Percentiles rank a stretch among this genome's conserved stretches.
phyloP scores from a whole-genome alignment of 2,888 invertebrate genomes.

The Plebejus argus region DNA sequence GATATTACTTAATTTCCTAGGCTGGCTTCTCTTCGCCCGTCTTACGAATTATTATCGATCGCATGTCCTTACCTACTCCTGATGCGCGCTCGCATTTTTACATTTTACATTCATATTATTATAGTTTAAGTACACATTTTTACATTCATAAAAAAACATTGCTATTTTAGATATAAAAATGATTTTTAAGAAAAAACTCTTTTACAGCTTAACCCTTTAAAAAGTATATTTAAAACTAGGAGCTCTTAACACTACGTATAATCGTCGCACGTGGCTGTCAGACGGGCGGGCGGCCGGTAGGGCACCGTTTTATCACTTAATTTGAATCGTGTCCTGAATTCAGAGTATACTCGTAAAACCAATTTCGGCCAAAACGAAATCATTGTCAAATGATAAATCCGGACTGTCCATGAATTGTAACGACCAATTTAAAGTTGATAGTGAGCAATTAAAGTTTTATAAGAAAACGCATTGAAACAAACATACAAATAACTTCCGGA shows the following conservation, averaged over 20 bases:
- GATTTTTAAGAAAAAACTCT: not conserved
- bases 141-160: no score
- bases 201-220: not conserved
- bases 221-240: not conserved
- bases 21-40: no score
- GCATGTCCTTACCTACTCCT: no score
- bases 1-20: no score
- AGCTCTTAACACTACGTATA: not conserved
- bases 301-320: conserved; percentile 73
- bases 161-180: no score
- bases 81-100: no score
- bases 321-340: conserved; percentile 74
- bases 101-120: no score
- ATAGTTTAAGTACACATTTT: no score
- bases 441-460: not conserved
- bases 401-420: conserved; percentile 7
- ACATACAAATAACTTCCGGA: no score
- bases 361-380: conserved; percentile 46
- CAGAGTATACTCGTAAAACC: conserved; percentile 43
- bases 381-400: conserved; percentile 46
- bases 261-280: conserved; percentile 51
- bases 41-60: no score
- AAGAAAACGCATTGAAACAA: no score
- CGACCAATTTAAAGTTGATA: not conserved
- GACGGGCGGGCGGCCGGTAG: conserved; percentile 56